These are phyloP conservation scores for Nipponia nippon DNA, from an alignment of 2,113 vertebrate species.

Conservation along the genomic window DNA sequence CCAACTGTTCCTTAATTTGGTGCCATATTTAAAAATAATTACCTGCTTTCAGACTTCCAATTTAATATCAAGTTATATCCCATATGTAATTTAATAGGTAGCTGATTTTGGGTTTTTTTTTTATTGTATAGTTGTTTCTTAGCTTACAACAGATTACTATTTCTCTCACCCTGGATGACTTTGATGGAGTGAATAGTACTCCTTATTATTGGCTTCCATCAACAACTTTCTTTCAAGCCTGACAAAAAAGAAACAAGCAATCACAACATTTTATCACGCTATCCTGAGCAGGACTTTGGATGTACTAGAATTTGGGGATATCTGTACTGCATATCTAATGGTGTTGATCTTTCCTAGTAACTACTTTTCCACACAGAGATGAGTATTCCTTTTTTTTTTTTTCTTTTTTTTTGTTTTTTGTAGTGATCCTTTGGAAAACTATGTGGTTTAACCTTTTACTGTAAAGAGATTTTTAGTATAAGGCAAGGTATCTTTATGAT, in stretches of 20 bases:
- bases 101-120: neutral
- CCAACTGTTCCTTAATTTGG: slow-evolving; percentile 15
- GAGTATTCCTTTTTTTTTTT: neutral
- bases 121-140: neutral
- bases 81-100: neutral
- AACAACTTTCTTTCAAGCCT: neutral
- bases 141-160: neutral
- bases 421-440: neutral
- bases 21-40: slow-evolving; percentile 10
- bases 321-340: neutral
- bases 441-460: neutral
- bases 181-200: neutral
- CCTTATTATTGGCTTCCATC: neutral
- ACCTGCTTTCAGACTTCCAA: neutral
- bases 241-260: neutral
- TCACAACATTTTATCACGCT: neutral
- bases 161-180: neutral
- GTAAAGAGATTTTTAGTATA: neutral
- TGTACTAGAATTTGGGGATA: neutral
- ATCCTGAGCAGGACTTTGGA: neutral
- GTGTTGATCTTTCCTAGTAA: neutral
- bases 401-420: neutral
- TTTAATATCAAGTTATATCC: neutral
- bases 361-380: neutral
- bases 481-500: accelerated